A percentile compares a stretch with the other conserved stretches of the same genome.
Conservation (phyloP, 92 coral and sea anemone genomes). For the Phenganax marumi region DNA sequence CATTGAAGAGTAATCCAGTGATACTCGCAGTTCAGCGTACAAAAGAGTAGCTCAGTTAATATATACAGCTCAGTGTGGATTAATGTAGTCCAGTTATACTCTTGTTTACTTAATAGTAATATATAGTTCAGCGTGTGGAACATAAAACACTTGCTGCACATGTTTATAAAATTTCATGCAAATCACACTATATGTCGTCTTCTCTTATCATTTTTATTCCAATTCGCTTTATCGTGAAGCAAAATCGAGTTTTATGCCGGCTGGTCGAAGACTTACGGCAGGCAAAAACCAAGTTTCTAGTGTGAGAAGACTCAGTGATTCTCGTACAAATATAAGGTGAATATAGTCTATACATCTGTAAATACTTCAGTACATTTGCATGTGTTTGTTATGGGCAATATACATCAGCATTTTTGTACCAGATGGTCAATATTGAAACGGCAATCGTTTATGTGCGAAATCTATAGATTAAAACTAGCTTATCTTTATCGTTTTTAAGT, state of each 20-base stretch:
- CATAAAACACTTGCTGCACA: background rate
- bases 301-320: constrained; percentile 20
- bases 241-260: constrained; percentile 83
- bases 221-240: constrained; percentile 33
- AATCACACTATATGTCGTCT: constrained; percentile 20
- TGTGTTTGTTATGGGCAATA: background rate
- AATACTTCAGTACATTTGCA: background rate
- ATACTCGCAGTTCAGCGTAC: too few relatives aligned
- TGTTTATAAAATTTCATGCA: constrained; percentile 21
- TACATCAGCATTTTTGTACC: background rate
- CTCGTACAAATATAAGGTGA: constrained; percentile 36
- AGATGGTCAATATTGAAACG: background rate
- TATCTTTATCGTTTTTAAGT: background rate
- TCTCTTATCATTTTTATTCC: constrained; percentile 8
- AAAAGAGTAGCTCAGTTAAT: too few relatives aligned
- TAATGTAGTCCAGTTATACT: too few relatives aligned
- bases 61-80: too few relatives aligned
- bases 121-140: too few relatives aligned
- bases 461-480: background rate
- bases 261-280: constrained; percentile 83
- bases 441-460: background rate
- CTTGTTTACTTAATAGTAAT: too few relatives aligned
- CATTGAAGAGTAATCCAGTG: too few relatives aligned
- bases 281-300: constrained; percentile 58
- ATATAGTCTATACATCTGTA: background rate